A percentile compares a stretch with the other conserved stretches of the same genome.
These are phyloP conservation scores for Dasyurus viverrinus DNA, from an alignment of 2,113 vertebrate species.

Conservation along the genomic window DNA sequence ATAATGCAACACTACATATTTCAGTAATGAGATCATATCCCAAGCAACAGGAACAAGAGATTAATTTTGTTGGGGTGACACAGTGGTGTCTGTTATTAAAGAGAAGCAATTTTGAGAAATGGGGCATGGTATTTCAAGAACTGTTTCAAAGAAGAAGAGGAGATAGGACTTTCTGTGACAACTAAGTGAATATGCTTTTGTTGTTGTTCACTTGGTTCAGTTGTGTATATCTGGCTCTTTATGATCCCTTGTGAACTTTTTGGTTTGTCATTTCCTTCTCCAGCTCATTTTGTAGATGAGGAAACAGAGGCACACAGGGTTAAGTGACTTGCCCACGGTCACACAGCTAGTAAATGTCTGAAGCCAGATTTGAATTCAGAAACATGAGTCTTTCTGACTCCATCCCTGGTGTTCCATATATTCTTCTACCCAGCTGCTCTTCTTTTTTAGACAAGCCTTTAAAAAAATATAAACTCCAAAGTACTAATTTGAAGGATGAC, in stretches of 20 bases:
- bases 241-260: no score
- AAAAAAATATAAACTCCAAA: background rate
- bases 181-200: slow-evolving; percentile 8
- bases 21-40: slow-evolving; percentile 25
- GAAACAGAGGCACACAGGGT: background rate
- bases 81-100: background rate
- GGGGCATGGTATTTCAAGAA: slow-evolving; percentile 6
- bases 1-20: slow-evolving; percentile 6
- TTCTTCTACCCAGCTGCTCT: background rate
- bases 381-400: background rate
- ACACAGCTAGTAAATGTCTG: background rate
- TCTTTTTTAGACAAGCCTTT: background rate
- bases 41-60: slow-evolving; percentile 28
- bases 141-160: background rate
- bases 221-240: background rate
- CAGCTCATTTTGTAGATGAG: background rate
- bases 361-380: background rate
- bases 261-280: no score
- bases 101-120: slow-evolving; percentile 2
- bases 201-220: background rate
- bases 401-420: background rate
- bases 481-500: background rate
- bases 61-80: slow-evolving; percentile 36
- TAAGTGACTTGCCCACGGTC: background rate
- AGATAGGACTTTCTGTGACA: background rate